Percentiles rank a stretch among this genome's conserved stretches.
These are phyloP conservation scores for Pissodes strobi DNA, from an alignment of 1,140 invertebrate genomes.

Conservation along the genomic window DNA sequence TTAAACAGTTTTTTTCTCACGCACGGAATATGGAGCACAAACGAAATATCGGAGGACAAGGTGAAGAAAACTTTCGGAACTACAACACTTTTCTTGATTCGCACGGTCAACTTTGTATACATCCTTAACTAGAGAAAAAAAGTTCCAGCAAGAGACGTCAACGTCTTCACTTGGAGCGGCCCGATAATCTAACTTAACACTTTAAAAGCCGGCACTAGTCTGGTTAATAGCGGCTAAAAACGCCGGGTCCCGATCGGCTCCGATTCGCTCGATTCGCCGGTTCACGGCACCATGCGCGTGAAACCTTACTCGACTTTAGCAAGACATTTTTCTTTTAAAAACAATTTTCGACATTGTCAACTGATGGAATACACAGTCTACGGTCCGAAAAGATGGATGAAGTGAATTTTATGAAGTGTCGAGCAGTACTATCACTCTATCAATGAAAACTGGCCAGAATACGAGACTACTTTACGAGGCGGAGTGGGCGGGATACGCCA, in stretches of 20 bases:
- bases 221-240: not conserved
- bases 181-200: conserved; percentile 37
- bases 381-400: not conserved
- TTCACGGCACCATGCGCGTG: conserved; percentile 14
- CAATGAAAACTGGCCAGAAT: conserved; percentile 10
- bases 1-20: conserved; percentile 56
- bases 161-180: conserved; percentile 31
- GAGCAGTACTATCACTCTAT: conserved; percentile 36
- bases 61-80: conserved; percentile 45
- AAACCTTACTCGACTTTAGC: not conserved
- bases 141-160: conserved; percentile 22
- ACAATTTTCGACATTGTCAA: conserved; percentile 8
- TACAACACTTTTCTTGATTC: conserved; percentile 54
- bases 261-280: conserved; percentile 4
- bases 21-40: conserved; percentile 53
- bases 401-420: conserved; percentile 14
- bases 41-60: conserved; percentile 47
- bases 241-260: not conserved
- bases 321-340: conserved; percentile 2
- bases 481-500: conserved; percentile 26
- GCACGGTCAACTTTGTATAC: conserved; percentile 55
- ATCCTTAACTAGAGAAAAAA: conserved; percentile 47
- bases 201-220: conserved; percentile 11
- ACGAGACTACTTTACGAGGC: conserved; percentile 31
- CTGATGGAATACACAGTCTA: not conserved